Base-by-base conservation (phyloP, 2,888 invertebrate genomes). In the Heliconius ismenius region DNA sequence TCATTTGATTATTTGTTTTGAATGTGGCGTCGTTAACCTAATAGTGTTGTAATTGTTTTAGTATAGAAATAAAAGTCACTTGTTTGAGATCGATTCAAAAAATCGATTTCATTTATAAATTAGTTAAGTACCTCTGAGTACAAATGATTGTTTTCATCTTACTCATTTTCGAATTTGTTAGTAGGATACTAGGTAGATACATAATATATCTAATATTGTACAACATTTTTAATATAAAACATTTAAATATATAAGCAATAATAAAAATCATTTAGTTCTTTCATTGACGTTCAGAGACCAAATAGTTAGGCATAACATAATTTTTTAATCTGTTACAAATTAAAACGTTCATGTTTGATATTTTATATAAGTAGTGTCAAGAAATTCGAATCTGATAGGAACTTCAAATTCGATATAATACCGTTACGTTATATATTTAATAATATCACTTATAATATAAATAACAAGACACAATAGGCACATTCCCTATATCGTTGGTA, bases 1-100 rank as follows among this genome's bases (percentile, higher is more conserved):
- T 65, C 54, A 58, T 36, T 72, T 78, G 72, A 65, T 79, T 77
- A 67, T 78, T 74, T 78, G n/a, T 58, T 32, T 72, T 43, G 26
- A 74, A 67, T 58, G 76, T 69, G 58, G 70, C 70, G 58, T 73
- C 77, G 68, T 75, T 79, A 79, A 77, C 77, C 77, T 79, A 70
- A 70, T 70, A 70, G n/a, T 39, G 39, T 67, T 28, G 21, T 58
- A 36, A 70, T 58, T 58, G 32, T 70, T 32, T 58, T 32, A 58
- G 36, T 36, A 58, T 2, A 70, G 24, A 36, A 70, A 28, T 49
- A 58, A n/a, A 10, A 9, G 58, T 58, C n/a, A 58, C 49, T 49
- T 18, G 18, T 2, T 49, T 58, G 11, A 58, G 3, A 10, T 58
- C n/a, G n/a, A 58, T n/a, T n/a, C 21, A 10, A 58, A 58, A 49